phyloP scores from a whole-genome alignment of 2,888 invertebrate species.

The Chirona hameri region DNA sequence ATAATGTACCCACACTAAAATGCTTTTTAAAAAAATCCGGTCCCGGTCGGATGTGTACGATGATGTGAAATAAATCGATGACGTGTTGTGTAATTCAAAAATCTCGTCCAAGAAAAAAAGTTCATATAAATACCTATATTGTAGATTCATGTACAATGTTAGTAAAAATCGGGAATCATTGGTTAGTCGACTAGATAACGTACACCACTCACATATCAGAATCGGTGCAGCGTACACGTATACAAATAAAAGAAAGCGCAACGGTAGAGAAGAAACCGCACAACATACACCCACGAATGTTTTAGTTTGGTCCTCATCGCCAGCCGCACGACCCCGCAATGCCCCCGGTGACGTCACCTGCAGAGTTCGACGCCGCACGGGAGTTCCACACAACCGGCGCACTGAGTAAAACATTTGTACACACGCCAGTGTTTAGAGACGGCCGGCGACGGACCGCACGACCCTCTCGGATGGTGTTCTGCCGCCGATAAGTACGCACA shows the following conservation, averaged over 20 bases:
- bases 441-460: background rate
- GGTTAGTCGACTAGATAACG: conserved; percentile 31
- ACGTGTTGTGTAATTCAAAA: too few relatives aligned
- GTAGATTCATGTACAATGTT: conserved; percentile 28
- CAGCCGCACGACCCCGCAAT: background rate
- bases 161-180: conserved; percentile 28
- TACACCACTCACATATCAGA: conserved; percentile 12
- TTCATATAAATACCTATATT: conserved; percentile 23
- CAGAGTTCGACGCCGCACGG: background rate
- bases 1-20: too few relatives aligned
- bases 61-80: too few relatives aligned
- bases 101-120: background rate
- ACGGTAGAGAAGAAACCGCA: background rate
- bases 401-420: conserved; percentile 3
- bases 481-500: too few relatives aligned
- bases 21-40: too few relatives aligned
- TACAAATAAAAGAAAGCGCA: conserved; percentile 25
- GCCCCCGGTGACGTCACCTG: background rate
- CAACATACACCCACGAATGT: background rate
- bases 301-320: background rate
- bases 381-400: background rate
- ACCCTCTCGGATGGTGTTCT: too few relatives aligned
- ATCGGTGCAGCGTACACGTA: conserved; percentile 8
- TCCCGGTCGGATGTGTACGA: too few relatives aligned
- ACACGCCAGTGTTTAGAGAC: background rate